A percentile compares a stretch with the other conserved stretches of the same genome.
phyloP scores from a whole-genome alignment of 2,888 invertebrate genomes.

The Harmothoe impar region DNA sequence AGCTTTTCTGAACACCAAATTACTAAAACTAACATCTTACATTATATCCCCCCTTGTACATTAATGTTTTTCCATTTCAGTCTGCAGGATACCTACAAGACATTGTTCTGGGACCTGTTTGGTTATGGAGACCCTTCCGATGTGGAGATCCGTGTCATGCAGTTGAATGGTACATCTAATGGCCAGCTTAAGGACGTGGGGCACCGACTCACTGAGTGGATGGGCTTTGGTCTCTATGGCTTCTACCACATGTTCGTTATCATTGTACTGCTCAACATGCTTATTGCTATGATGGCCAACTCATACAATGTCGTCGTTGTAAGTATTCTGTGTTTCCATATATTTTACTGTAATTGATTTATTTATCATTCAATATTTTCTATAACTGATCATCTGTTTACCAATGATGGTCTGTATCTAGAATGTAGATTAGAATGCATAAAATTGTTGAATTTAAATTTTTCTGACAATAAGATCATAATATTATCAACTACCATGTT shows the following conservation, averaged over 20 bases:
- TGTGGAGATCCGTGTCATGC: background rate
- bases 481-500: no score
- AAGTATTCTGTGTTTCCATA: conserved; percentile 7
- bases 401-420: no score
- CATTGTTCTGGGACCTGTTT: conserved; percentile 60
- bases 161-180: background rate
- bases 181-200: background rate
- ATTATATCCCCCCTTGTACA: no score
- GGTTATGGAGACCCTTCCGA: conserved; percentile 51
- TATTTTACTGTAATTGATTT: background rate
- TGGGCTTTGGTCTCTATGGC: conserved; percentile 60
- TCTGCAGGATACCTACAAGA: background rate
- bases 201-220: conserved; percentile 53
- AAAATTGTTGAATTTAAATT: no score
- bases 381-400: no score
- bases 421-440: no score
- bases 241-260: conserved; percentile 63
- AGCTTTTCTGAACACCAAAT: no score
- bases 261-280: conserved; percentile 65
- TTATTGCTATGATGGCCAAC: conserved; percentile 67
- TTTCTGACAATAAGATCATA: no score
- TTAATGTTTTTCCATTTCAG: background rate
- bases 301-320: conserved; percentile 64
- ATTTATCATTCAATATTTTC: background rate
- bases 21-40: no score